Percentiles rank a stretch among this genome's conserved stretches.
phyloP scores from a whole-genome alignment of 2,113 vertebrate species.

The Onychostoma macrolepis region DNA sequence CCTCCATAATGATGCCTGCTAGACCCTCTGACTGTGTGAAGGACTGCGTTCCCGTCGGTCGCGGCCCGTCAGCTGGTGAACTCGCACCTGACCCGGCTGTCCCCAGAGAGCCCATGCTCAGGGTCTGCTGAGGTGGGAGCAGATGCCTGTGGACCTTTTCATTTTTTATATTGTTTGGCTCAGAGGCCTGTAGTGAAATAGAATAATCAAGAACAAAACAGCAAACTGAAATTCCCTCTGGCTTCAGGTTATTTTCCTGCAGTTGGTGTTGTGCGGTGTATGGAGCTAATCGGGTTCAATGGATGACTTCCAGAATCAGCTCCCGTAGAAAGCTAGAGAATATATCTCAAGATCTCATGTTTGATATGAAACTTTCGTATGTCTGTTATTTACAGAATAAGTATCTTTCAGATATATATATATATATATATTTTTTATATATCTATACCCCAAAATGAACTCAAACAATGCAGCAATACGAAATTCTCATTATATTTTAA shows the following conservation, averaged over 20 bases:
- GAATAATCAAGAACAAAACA: slow-evolving; percentile 32
- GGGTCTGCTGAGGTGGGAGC: neutral
- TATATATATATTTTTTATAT: neutral
- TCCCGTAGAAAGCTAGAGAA: neutral
- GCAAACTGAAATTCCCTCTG: slow-evolving; percentile 17
- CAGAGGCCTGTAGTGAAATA: slow-evolving; percentile 13
- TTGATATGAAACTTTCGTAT: neutral
- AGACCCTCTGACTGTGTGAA: slow-evolving; percentile 27
- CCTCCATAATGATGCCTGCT: slow-evolving; percentile 51
- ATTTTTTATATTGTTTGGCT: slow-evolving; percentile 32
- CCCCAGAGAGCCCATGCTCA: neutral
- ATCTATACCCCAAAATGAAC: neutral
- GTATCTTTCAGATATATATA: neutral
- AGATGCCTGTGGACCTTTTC: slow-evolving; percentile 19
- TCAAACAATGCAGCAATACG: neutral
- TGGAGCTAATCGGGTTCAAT: neutral
- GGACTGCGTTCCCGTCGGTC: slow-evolving; percentile 46
- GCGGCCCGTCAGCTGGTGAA: slow-evolving; percentile 39
- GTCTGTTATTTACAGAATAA: neutral
- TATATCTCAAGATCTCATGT: neutral
- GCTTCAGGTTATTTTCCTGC: slow-evolving; percentile 24
- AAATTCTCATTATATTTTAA: neutral
- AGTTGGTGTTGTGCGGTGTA: neutral
- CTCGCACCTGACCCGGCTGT: slow-evolving; percentile 24
- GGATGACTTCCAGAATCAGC: neutral